Evolutionary conservation across 2,888 invertebrate genomes (phyloP), one percentile per base, ranked within the genome.

Genomic region (Leptarthrus brevirostris): DNA sequence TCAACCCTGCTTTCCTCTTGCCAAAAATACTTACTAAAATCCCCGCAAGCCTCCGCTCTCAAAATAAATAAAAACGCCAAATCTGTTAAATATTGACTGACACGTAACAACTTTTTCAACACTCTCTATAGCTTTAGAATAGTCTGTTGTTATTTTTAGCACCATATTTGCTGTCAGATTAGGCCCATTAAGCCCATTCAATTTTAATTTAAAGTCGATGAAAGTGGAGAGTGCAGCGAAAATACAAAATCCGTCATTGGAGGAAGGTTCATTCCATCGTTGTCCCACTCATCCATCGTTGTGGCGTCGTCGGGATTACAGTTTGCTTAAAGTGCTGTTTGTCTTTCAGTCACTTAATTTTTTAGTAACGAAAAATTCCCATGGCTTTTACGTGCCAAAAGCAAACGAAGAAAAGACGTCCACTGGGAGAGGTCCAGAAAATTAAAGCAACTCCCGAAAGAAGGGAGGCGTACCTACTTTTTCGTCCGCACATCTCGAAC

Each of bases 161-260:
- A 30, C 30, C 4, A 14, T 18, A 22, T 56, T 56, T 30, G 26
- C 56, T 56, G 56, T 56, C 56, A 56, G 56, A 56, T 56, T 56
- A 56, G 16, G 30, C 16, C 56, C 56, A 56, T 56, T 56, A 56
- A 56, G 26, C 56, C 56, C 30, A 56, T 56, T 56, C 56, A 56
- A 56, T 26, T 56, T 56, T 56, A 56, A 56, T 56, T 56, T 56
- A 56, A 56, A 56, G 56, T 56, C 56, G 56, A 56, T 56, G 16
- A n/a, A n/a, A n/a, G n/a, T n/a, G n/a, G n/a, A 56, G 30, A 30
- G 30, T 56, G 56, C 56, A 56, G 54, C 26, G n/a, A 56, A 34
- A 30, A 30, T 24, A 16, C 56, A 30, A n/a, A 56, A 16, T 56
- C 56, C 56, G 14, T 26, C 26, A 56, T 26, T 16, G 56, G 16